phyloP scores from a whole-genome alignment of 2,113 vertebrate genomes.

The Xyrauchen texanus region DNA sequence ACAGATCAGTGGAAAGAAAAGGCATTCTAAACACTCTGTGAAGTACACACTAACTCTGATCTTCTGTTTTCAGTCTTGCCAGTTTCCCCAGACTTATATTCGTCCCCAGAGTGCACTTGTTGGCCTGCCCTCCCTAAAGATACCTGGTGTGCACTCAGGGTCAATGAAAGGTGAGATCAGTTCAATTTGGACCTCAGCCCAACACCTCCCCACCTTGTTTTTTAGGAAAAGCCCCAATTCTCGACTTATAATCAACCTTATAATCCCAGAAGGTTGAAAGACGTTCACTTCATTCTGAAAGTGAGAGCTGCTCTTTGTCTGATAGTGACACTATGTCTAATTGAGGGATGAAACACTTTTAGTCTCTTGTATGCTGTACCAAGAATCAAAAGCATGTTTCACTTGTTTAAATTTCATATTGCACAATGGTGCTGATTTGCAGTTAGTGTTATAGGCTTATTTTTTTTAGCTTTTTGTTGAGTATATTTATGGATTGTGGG shows the following conservation, averaged over 20 bases:
- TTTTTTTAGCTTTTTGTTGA: no score
- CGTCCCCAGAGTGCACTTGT: slow-evolving; percentile 4
- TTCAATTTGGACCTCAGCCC: not conserved
- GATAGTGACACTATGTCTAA: slow-evolving; percentile 7
- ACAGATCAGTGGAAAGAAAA: not conserved
- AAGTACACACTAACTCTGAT: not conserved
- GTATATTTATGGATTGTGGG: no score
- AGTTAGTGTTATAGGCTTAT: no score
- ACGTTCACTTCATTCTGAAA: not conserved
- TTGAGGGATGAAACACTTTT: slow-evolving; percentile 20
- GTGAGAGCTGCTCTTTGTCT: not conserved
- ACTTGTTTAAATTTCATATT: not conserved
- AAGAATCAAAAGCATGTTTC: slow-evolving; percentile 23
- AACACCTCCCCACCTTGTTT: no score
- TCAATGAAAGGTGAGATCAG: slow-evolving; percentile 5
- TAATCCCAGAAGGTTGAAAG: not conserved
- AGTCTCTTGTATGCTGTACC: not conserved
- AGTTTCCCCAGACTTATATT: not conserved
- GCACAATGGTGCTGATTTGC: no score
- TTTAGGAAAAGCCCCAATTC: not conserved
- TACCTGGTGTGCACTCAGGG: not conserved
- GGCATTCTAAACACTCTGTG: not conserved
- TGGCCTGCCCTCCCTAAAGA: not conserved
- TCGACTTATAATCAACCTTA: not conserved
- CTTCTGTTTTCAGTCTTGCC: not conserved